These are phyloP conservation scores for Zoanthus sociatus DNA, from an alignment of 92 coral and sea anemone genomes.

Conservation along the genomic window DNA sequence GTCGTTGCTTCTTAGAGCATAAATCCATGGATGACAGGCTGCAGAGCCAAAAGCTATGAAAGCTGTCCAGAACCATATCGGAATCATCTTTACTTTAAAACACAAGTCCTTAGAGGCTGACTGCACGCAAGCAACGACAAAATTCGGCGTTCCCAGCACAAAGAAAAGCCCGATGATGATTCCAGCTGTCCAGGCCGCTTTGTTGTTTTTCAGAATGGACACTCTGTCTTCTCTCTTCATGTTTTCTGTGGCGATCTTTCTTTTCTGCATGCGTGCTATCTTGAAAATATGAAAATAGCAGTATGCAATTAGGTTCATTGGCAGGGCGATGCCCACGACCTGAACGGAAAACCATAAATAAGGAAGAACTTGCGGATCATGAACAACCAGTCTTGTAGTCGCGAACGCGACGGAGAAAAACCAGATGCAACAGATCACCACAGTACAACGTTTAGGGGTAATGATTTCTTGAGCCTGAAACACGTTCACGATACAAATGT, in stretches of 20 bases:
- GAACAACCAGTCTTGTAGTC: conserved; percentile 44
- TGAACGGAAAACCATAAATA: conserved; percentile 58
- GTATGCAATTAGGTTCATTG: conserved; percentile 53
- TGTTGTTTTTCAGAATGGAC: conserved; percentile 40
- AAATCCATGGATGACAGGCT: conserved; percentile 63
- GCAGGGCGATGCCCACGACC: conserved; percentile 54
- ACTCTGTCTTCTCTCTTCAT: not conserved
- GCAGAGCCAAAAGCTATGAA: conserved; percentile 53
- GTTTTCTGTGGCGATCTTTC: conserved; percentile 49
- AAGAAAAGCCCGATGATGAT: conserved; percentile 54
- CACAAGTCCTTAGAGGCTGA: conserved; percentile 35
- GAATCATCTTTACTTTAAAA: conserved; percentile 32
- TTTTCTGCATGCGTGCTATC: conserved; percentile 50
- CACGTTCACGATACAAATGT: conserved; percentile 59
- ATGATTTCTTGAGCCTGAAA: conserved; percentile 42
- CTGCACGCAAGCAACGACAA: conserved; percentile 50
- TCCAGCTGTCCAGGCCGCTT: conserved; percentile 59
- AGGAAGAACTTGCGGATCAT: conserved; percentile 51
- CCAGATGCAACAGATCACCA: conserved; percentile 55
- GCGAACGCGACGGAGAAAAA: conserved; percentile 55
- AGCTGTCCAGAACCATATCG: conserved; percentile 62
- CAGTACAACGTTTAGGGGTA: conserved; percentile 26
- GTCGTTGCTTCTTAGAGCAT: conserved; percentile 53
- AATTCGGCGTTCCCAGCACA: conserved; percentile 54
- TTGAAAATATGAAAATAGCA: conserved; percentile 63